Percentiles rank a stretch among this genome's conserved stretches.
Evolutionary conservation across 64 coral and sea anemone species (phyloP).

Genomic region (Montipora cactus): DNA sequence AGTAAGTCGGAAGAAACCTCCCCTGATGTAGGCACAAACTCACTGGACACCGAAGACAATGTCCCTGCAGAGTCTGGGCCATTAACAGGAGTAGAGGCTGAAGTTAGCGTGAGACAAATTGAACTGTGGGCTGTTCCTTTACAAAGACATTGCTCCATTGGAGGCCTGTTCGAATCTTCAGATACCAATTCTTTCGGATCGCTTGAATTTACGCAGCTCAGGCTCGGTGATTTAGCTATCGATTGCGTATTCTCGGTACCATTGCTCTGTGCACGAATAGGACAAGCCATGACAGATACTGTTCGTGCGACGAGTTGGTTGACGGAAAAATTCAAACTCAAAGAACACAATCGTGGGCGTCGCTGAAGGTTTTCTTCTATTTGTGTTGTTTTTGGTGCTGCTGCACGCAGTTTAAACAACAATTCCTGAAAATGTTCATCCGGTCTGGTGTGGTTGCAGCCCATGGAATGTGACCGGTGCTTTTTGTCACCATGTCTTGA

Average conservation of each 20-base stretch:
- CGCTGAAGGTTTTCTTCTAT: neutral
- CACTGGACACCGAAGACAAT: neutral
- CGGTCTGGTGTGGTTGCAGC: conserved; percentile 3
- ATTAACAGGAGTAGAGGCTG: neutral
- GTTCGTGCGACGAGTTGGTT: neutral
- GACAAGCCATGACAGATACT: neutral
- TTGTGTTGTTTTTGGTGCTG: neutral
- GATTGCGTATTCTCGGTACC: neutral
- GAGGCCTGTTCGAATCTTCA: neutral
- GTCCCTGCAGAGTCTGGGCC: neutral
- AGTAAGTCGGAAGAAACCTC: neutral
- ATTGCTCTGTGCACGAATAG: neutral
- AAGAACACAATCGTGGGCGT: neutral
- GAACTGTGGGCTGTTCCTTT: neutral
- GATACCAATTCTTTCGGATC: neutral
- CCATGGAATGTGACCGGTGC: conserved; percentile 8
- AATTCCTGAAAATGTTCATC: conserved; percentile 14
- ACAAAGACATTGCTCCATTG: neutral
- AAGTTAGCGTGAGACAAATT: conserved; percentile 15
- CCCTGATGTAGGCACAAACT: neutral
- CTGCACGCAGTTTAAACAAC: neutral
- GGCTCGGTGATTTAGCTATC: neutral
- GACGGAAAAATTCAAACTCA: conserved; percentile 10
- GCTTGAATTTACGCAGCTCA: neutral
- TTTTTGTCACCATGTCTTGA: neutral